Conservation (phyloP, 2,113 vertebrate genomes). For the Dasypus novemcinctus region DNA sequence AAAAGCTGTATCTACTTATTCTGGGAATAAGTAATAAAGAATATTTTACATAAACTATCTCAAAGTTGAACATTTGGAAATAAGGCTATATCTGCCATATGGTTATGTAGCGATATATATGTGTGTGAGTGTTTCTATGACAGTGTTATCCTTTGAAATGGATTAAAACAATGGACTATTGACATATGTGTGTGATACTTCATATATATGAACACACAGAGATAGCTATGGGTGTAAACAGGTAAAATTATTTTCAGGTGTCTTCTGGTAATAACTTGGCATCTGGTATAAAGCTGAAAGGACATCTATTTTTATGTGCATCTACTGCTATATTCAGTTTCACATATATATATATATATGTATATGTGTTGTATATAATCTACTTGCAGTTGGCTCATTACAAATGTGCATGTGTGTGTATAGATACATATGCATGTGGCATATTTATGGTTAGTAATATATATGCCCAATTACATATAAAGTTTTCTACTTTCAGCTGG, state of each 20-base stretch:
- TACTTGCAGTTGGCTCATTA: neutral
- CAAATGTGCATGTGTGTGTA: neutral
- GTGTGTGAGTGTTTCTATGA: neutral
- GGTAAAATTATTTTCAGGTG: neutral
- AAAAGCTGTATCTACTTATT: neutral
- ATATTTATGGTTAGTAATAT: constrained; percentile 27
- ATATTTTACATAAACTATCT: neutral
- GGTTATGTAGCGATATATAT: neutral
- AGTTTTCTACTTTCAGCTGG: neutral
- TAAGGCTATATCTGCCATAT: neutral
- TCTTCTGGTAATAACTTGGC: neutral
- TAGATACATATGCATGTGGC: neutral
- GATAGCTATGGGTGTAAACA: neutral
- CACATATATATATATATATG: neutral
- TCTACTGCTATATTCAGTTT: neutral
- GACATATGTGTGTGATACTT: neutral
- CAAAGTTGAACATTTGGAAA: neutral
- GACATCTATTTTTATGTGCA: constrained; percentile 5
- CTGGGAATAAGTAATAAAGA: neutral
- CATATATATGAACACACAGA: neutral
- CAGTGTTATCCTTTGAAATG: neutral
- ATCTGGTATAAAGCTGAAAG: neutral
- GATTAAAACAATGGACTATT: neutral
- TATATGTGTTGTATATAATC: constrained; percentile 17
- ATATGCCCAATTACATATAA: neutral